Conservation (phyloP, 2,888 invertebrate species). For the Pseudococcus viburni region DNA sequence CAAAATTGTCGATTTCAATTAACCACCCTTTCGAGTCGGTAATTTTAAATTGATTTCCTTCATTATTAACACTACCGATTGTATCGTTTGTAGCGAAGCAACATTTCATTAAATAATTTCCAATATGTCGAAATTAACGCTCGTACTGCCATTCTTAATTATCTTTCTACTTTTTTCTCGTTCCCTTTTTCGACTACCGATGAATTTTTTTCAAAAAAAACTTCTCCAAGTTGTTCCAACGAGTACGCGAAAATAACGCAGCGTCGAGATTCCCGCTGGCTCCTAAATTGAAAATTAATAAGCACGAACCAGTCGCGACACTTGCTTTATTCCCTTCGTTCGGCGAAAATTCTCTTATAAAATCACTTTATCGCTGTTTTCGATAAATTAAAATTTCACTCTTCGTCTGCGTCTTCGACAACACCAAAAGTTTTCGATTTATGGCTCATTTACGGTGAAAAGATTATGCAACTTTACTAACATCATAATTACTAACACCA, state of each 20-base stretch:
- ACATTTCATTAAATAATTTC: slow-evolving; percentile 20
- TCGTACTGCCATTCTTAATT: slow-evolving; percentile 4
- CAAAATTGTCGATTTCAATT: slow-evolving; percentile 42
- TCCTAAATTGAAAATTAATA: slow-evolving; percentile 35
- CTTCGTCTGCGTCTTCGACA: neutral
- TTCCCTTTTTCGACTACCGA: neutral
- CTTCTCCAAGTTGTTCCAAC: neutral
- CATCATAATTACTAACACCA: slow-evolving; percentile 21
- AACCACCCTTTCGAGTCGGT: neutral
- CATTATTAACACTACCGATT: slow-evolving; percentile 18
- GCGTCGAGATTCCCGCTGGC: neutral
- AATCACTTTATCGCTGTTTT: slow-evolving; percentile 15
- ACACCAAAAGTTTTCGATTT: slow-evolving; percentile 27
- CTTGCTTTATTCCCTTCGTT: neutral
- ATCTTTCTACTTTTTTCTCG: neutral
- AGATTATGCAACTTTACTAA: slow-evolving; percentile 43
- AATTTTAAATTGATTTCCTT: slow-evolving; percentile 45
- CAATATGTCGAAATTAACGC: neutral
- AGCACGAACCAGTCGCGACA: slow-evolving; percentile 8
- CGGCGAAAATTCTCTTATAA: neutral
- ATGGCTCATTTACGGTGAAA: slow-evolving; percentile 37
- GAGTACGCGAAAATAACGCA: neutral
- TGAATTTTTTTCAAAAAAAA: neutral
- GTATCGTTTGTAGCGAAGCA: neutral
- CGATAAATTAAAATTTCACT: slow-evolving; percentile 10